Conservation (phyloP, 2,888 invertebrate species). For the Calameuta filiformis region DNA sequence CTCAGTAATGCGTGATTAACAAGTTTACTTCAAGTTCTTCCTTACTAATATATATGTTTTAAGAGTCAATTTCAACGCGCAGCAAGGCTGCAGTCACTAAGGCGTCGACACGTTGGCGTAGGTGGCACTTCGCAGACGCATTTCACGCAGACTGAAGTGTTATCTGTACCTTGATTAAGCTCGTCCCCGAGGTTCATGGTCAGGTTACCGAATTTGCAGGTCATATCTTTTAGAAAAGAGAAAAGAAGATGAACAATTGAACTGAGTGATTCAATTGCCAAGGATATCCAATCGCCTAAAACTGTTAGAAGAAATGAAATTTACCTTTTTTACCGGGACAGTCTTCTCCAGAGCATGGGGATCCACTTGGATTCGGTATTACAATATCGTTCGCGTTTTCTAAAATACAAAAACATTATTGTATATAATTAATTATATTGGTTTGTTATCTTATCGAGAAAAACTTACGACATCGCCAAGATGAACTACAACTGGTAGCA, state of each 20-base stretch:
- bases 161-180: slow-evolving; percentile 38
- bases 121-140: slow-evolving; percentile 55
- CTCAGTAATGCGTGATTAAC: background rate
- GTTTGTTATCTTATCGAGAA: background rate
- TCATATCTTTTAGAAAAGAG: slow-evolving; percentile 20
- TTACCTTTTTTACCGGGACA: background rate
- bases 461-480: slow-evolving; percentile 52
- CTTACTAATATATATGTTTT: background rate
- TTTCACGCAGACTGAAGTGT: slow-evolving; percentile 41
- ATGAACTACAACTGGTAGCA: slow-evolving; percentile 33
- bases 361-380: background rate
- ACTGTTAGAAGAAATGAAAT: background rate
- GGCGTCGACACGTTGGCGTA: slow-evolving; percentile 44
- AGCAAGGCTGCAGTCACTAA: slow-evolving; percentile 42
- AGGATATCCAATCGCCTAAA: background rate
- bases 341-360: background rate
- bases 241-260: background rate
- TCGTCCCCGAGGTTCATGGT: slow-evolving; percentile 44
- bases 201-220: slow-evolving; percentile 46
- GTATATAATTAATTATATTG: background rate
- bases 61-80: background rate
- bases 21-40: background rate
- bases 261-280: background rate
- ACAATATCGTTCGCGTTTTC: slow-evolving; percentile 37
- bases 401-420: slow-evolving; percentile 21